These are phyloP conservation scores for Brachyptera risi DNA, from an alignment of 2,888 invertebrate genomes.

Conservation along the genomic window DNA sequence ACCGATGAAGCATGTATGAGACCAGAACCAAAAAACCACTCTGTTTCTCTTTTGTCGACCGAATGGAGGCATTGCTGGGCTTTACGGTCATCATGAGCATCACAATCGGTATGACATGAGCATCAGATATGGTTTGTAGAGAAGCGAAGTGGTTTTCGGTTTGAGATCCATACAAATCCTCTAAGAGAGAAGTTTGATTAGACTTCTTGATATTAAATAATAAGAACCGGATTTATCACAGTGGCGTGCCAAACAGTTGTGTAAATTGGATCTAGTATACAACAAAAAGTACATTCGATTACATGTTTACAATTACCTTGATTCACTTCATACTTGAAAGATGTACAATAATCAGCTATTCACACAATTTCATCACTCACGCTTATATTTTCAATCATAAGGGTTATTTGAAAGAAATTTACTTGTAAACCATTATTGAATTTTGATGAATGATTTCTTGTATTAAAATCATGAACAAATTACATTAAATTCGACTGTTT, in stretches of 20 bases:
- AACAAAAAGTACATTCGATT: no score
- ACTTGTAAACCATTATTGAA: no score
- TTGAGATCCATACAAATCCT: constrained; percentile 1
- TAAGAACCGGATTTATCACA: constrained; percentile 7
- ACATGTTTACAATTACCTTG: no score
- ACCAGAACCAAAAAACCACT: background rate
- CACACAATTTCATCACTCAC: no score
- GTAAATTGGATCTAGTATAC: no score
- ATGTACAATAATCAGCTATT: no score
- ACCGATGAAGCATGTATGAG: background rate
- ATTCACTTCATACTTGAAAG: no score
- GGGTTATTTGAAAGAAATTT: no score
- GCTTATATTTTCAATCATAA: no score
- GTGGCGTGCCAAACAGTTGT: background rate
- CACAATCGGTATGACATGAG: background rate
- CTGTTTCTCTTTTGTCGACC: background rate
- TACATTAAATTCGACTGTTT: no score
- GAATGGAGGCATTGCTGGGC: background rate
- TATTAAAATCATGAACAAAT: no score
- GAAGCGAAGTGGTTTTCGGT: constrained; percentile 7
- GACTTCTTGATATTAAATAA: constrained; percentile 5
- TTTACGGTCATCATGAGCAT: background rate
- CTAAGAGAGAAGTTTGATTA: constrained; percentile 10
- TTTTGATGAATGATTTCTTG: no score
- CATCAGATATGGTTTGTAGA: constrained; percentile 11